Evolutionary conservation across 2,888 invertebrate species (phyloP).

Genomic region (Cryptosula pallasiana): DNA sequence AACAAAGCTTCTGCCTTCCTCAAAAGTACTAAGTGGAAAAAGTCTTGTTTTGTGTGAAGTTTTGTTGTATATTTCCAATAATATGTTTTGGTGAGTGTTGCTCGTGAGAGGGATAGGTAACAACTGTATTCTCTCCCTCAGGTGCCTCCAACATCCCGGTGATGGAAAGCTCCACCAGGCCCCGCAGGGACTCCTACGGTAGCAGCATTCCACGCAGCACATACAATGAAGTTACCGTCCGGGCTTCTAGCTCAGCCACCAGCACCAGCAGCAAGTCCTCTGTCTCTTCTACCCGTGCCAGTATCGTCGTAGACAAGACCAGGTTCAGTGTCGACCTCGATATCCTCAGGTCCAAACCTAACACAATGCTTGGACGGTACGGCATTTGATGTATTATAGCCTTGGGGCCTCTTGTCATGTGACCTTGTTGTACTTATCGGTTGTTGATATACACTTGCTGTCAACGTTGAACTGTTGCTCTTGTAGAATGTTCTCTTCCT

Average conservation of each 20-base stretch:
- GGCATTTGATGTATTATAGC: too few species aligned
- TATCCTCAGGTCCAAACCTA: slow-evolving; percentile 87
- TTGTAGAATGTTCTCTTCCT: slow-evolving; percentile 85
- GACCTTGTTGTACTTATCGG: too few species aligned
- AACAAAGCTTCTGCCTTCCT: too few species aligned
- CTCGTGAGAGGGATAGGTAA: too few species aligned
- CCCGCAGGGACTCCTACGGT: background rate
- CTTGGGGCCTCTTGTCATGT: too few species aligned
- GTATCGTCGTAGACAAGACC: slow-evolving; percentile 89
- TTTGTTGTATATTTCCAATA: too few species aligned
- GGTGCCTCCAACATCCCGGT: background rate
- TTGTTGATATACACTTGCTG: too few species aligned
- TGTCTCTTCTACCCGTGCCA: background rate
- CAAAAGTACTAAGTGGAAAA: too few species aligned
- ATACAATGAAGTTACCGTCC: background rate
- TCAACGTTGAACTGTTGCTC: too few species aligned
- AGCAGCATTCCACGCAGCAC: slow-evolving; percentile 14
- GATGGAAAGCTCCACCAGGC: background rate
- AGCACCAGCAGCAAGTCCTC: background rate
- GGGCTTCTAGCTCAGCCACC: background rate
- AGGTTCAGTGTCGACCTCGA: slow-evolving; percentile 88
- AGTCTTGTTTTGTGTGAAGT: too few species aligned
- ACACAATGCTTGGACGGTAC: slow-evolving; percentile 99
- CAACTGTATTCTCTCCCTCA: too few species aligned
- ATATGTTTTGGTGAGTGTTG: too few species aligned